phyloP scores from a whole-genome alignment of 2,888 invertebrate species.

The Sycophila texana region DNA sequence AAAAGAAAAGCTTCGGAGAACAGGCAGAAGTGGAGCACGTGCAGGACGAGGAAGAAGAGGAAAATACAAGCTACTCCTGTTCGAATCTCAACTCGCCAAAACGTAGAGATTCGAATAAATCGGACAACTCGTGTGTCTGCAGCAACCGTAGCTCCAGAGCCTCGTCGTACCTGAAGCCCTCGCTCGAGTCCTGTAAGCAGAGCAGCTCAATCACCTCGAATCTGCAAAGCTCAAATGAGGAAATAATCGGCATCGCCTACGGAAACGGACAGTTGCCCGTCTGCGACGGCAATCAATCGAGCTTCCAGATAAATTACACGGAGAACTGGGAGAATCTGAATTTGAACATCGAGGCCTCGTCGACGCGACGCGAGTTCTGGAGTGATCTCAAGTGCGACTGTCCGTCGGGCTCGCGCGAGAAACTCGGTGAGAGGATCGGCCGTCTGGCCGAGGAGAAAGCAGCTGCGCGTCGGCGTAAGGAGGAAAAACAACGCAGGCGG shows the following conservation, averaged over 20 bases:
- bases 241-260: conserved; percentile 72
- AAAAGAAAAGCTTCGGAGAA: conserved; percentile 70
- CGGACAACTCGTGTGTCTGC: conserved; percentile 70
- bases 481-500: conserved; percentile 63
- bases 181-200: conserved; percentile 32
- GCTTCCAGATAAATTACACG: conserved; percentile 72
- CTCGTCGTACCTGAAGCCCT: conserved; percentile 40
- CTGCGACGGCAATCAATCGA: conserved; percentile 70
- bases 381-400: conserved; percentile 71
- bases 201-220: conserved; percentile 67
- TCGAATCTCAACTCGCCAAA: conserved; percentile 71
- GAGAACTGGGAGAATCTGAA: conserved; percentile 74
- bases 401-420: conserved; percentile 51
- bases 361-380: conserved; percentile 71
- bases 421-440: conserved; percentile 59
- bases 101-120: conserved; percentile 63
- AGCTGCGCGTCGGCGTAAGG: conserved; percentile 53
- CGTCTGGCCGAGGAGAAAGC: conserved; percentile 56
- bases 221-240: conserved; percentile 71
- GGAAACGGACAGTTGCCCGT: conserved; percentile 72
- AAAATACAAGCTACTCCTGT: conserved; percentile 72
- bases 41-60: conserved; percentile 63
- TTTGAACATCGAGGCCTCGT: conserved; percentile 70
- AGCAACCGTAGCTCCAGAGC: conserved; percentile 62
- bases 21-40: conserved; percentile 63